phyloP scores from a whole-genome alignment of 2,888 invertebrate genomes.

The Lobophora halterata region DNA sequence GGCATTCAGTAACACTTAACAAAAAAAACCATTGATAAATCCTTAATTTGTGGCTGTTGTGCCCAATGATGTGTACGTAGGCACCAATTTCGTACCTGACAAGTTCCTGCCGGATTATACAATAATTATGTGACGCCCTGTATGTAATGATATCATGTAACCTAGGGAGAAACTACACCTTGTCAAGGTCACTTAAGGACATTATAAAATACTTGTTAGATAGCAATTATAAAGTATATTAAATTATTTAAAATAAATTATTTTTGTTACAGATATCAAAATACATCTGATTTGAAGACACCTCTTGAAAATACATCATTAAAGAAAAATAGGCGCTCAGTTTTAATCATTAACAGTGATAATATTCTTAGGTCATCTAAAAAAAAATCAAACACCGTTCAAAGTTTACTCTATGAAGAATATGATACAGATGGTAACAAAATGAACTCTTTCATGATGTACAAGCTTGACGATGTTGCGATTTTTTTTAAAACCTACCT shows the following conservation, averaged over 20 bases:
- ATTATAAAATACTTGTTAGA: too few species aligned
- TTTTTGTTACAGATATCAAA: slow-evolving; percentile 8
- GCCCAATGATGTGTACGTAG: too few species aligned
- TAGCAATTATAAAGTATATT: too few species aligned
- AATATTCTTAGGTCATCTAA: slow-evolving; percentile 1
- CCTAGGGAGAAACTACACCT: too few species aligned
- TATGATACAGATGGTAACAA: slow-evolving; percentile 36
- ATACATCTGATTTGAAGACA: not conserved
- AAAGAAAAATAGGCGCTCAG: slow-evolving; percentile 6
- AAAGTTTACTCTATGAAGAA: slow-evolving; percentile 49
- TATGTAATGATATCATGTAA: too few species aligned
- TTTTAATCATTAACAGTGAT: slow-evolving; percentile 18
- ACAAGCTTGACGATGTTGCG: slow-evolving; percentile 48
- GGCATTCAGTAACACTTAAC: too few species aligned
- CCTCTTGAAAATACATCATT: slow-evolving; percentile 1
- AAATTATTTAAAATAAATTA: slow-evolving; percentile 3
- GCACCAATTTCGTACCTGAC: too few species aligned
- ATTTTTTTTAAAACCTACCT: slow-evolving; percentile 46
- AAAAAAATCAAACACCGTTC: slow-evolving; percentile 6
- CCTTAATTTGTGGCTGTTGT: too few species aligned
- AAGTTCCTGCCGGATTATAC: too few species aligned
- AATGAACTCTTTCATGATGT: slow-evolving; percentile 42
- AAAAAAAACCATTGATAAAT: too few species aligned
- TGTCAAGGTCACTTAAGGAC: too few species aligned
- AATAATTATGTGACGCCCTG: too few species aligned